Base-by-base conservation (phyloP, 1,140 invertebrate species). In the Halyomorpha halys region DNA sequence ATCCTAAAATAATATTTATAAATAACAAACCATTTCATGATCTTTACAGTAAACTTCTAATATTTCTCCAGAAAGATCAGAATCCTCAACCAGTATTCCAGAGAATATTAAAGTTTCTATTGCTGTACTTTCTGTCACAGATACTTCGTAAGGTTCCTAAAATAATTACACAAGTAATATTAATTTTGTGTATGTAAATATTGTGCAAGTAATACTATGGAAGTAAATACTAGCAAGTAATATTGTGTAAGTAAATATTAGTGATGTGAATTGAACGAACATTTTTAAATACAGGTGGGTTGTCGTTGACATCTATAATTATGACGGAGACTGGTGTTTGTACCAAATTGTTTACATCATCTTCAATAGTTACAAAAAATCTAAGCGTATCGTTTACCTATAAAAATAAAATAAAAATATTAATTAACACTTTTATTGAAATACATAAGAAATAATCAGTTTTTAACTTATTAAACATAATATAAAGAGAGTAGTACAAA, bases 291-390 rank as follows among this genome's bases (percentile, higher is more conserved):
- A 81, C 79, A 6, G 91, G 91, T 27, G 87, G 77, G 76, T 93
- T 93, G 70, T 95, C 91, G 73, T 95, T 94, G 69, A 89, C 86
- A 72, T 95, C 91, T 5, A 89, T 74, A 44, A 95, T 83, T 23
- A 93, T 90, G 49, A 93, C 85, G 53, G 85, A 86, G 19, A 90
- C 83, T 8, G 87, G 84, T 21, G 90, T 83, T 65, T 82, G 77
- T 6, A 91, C 84, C 63, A 91, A 75, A 75, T 90, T 91, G 68
- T 87, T 86, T 63, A 90, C 87, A 68, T 85, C 81, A 71, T 91
- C 89, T 74, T 89, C 84, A 56, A 91, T 77, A 9, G 83, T 88
- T 19, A 91, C 86, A 62, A 82, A 77, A 71, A 92, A 85, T 68
- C 83, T 80, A 68, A 91, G 78, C 2, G 85, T 86, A 66, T 89